Evolutionary conservation across 2,888 invertebrate genomes (phyloP), one percentile per base, ranked within the genome.

Genomic region (Camponotus fellah): DNA sequence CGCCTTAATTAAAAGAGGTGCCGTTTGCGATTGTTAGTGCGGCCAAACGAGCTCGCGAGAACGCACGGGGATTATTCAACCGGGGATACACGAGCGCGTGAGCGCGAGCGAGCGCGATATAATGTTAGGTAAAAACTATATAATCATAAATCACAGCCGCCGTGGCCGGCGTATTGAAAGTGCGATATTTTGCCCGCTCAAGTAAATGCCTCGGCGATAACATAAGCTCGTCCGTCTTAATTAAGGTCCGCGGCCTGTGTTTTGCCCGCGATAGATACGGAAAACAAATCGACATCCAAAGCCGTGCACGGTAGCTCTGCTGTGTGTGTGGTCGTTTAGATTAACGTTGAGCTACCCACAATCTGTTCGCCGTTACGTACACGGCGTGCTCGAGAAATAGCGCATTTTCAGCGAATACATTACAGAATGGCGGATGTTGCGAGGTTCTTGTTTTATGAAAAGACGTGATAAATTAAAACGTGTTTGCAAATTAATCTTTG

Each of bases 1-100:
- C 86, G 83, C 84, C 84, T 88, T 88, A 88, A 88, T 88, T 88
- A 88, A 88, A 88, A 88, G 82, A 84, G 86, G 84, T 85, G 83
- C 68, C 46, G 60, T 17, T 81, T 82, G 87, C 83, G 82, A 87
- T 86, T 71, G 84, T 77, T 66, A 69, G 64, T 14, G 80, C 65
- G 85, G 77, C 46, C 40, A 14, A 26, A 6, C 26, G 66, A 14
- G 26, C 49, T 76, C 40, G 37, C 56, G 32, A 40, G 53, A 77
- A 66, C 21, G 68, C 49, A 53, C 8, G 2, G 32, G 37, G n/a
- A 26, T 26, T 34, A 21, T 71, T 79, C 79, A 60, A 14, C 32
- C 2, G 79, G 71, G 58, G 34, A 60, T 71, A 43, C 71, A 26
- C 58, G 8, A 53, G n/a, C 53, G n/a, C n/a, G 46, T 46, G 46